Percentiles rank a stretch among this genome's conserved stretches.
These are phyloP conservation scores for Sebastes reedi DNA, from an alignment of 2,797 vertebrate species.

Conservation along the genomic window DNA sequence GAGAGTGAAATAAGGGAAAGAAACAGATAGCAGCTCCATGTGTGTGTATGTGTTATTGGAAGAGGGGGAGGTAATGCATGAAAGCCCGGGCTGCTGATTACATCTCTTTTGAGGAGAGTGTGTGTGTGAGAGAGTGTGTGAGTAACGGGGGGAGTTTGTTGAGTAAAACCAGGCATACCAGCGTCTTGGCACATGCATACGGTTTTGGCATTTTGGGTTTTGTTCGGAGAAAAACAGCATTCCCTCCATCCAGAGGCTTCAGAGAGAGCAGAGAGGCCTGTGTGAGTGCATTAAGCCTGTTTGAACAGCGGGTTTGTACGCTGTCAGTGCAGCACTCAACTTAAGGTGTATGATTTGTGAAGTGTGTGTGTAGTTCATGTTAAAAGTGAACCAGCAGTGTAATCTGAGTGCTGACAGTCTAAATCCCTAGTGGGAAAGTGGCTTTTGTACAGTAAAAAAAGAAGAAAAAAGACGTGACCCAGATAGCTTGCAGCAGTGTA, in stretches of 20 bases:
- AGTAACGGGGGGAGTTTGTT: constrained; percentile 15
- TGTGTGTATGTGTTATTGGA: constrained; percentile 18
- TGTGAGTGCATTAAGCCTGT: constrained; percentile 35
- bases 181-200: constrained; percentile 50
- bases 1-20: constrained; percentile 6
- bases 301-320: constrained; percentile 44
- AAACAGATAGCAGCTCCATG: constrained; percentile 32
- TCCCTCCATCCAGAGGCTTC: constrained; percentile 19
- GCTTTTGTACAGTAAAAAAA: constrained; percentile 51
- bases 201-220: constrained; percentile 56
- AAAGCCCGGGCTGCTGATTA: constrained; percentile 58
- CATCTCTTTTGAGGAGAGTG: constrained; percentile 42
- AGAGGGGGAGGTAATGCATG: constrained; percentile 8
- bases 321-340: constrained; percentile 19
- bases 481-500: constrained; percentile 30
- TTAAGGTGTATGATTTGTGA: constrained; percentile 49
- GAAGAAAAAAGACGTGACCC: constrained; percentile 27
- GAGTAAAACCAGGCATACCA: constrained; percentile 69
- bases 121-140: constrained; percentile 10
- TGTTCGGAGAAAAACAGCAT: constrained; percentile 55
- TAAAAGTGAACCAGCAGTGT: constrained; percentile 57
- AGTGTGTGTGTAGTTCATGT: constrained; percentile 39
- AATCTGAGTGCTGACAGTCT: constrained; percentile 60
- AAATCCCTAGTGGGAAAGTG: constrained; percentile 54
- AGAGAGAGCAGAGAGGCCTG: constrained; percentile 10